Evolutionary conservation across 2,113 vertebrate genomes (phyloP).

Genomic region (Saguinus midas): DNA sequence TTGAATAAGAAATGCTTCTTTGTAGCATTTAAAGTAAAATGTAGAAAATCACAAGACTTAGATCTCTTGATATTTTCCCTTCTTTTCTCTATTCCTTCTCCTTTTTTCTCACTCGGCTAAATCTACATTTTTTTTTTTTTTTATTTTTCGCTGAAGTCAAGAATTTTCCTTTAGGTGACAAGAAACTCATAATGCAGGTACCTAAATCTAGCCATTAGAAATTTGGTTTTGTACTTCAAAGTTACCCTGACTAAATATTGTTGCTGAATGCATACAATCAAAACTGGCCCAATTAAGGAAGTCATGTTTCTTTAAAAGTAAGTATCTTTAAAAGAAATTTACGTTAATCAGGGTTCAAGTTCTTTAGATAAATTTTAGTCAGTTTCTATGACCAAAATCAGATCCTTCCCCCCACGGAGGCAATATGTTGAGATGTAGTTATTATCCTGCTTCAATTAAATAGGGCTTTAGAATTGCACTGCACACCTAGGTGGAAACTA

Average conservation of each 20-base stretch:
- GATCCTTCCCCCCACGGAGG: not conserved
- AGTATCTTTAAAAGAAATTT: not conserved
- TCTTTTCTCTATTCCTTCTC: not conserved
- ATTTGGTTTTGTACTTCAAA: not conserved
- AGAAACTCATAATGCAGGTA: not conserved
- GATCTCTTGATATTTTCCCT: not conserved
- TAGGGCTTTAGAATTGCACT: not conserved
- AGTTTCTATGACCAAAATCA: not conserved
- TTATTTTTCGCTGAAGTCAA: not conserved
- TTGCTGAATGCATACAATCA: not conserved
- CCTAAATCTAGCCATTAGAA: not conserved
- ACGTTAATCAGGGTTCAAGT: not conserved
- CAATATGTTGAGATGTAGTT: not conserved
- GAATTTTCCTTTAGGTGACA: not conserved
- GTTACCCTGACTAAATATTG: not conserved
- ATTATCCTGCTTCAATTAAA: not conserved
- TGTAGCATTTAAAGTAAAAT: not conserved
- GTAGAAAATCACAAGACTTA: not conserved
- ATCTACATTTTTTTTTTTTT: not conserved
- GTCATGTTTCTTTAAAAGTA: not conserved
- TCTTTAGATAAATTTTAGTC: not conserved
- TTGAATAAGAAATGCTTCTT: not conserved
- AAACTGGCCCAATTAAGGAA: not conserved
- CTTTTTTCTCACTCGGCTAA: not conserved
- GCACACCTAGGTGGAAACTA: rapidly evolving